phyloP scores from a whole-genome alignment of 2,888 invertebrate species.

The Panzeria rudis region DNA sequence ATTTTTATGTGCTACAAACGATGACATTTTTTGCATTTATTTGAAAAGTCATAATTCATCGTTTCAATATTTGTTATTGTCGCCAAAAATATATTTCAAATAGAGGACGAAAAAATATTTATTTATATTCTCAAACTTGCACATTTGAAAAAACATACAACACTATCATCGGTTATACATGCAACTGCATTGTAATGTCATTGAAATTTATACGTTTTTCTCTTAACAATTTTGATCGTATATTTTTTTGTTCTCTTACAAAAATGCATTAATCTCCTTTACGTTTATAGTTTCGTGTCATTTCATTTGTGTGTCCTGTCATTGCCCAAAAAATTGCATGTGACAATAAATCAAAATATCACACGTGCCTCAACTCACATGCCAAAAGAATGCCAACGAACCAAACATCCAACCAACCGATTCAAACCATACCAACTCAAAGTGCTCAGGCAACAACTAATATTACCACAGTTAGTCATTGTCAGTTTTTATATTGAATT shows the following conservation, averaged over 20 bases:
- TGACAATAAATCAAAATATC: constrained; percentile 73
- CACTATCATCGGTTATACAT: constrained; percentile 11
- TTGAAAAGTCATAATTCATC: constrained; percentile 71
- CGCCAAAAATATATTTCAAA: constrained; percentile 69
- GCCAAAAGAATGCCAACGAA: constrained; percentile 48
- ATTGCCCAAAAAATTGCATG: constrained; percentile 69
- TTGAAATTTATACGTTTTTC: constrained; percentile 64
- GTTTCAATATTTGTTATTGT: constrained; percentile 71
- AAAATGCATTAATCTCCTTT: constrained; percentile 67
- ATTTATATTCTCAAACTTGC: constrained; percentile 55
- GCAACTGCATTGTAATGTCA: constrained; percentile 67
- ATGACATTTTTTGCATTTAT: constrained; percentile 66
- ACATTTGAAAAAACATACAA: constrained; percentile 10
- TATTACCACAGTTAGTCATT: constrained; percentile 67
- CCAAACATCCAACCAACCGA: constrained; percentile 26
- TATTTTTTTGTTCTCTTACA: constrained; percentile 13
- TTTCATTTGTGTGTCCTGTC: constrained; percentile 67
- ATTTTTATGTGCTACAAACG: constrained; percentile 64
- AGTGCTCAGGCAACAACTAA: constrained; percentile 45
- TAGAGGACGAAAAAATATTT: constrained; percentile 42
- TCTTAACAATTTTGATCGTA: constrained; percentile 18
- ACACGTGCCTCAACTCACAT: constrained; percentile 72
- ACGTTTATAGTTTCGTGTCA: constrained; percentile 43
- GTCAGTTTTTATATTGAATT: constrained; percentile 67
- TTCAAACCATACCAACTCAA: constrained; percentile 33